Evolutionary conservation across 2,113 vertebrate genomes (phyloP).

Genomic region (Jaculus jaculus): DNA sequence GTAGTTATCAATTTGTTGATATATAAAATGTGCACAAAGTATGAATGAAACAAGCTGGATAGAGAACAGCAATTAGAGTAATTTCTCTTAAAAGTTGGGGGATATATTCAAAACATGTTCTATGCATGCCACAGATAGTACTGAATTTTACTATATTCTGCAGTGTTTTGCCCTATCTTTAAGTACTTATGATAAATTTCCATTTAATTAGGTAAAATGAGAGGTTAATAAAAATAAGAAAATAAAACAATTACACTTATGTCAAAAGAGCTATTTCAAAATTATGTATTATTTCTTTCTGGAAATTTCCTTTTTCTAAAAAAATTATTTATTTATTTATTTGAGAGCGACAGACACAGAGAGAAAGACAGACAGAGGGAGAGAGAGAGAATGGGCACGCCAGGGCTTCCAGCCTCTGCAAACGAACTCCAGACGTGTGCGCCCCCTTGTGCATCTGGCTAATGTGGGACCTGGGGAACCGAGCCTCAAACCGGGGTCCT

Average conservation of each 20-base stretch:
- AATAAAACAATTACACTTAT: neutral
- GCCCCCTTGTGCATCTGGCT: no score
- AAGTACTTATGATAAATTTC: neutral
- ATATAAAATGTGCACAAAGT: constrained; percentile 5
- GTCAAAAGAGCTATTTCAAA: neutral
- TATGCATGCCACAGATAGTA: neutral
- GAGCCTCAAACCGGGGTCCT: no score
- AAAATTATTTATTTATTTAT: no score
- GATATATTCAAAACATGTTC: neutral
- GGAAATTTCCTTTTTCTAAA: neutral
- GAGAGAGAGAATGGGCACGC: no score
- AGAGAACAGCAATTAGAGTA: neutral
- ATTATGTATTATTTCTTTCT: neutral
- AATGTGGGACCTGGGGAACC: no score
- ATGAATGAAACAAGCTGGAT: neutral
- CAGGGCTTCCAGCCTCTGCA: no score
- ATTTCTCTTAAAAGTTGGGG: neutral
- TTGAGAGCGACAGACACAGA: no score
- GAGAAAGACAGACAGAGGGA: no score
- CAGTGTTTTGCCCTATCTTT: neutral
- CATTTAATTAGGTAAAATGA: neutral
- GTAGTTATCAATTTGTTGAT: neutral
- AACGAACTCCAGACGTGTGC: no score
- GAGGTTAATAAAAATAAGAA: neutral
- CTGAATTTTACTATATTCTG: neutral